phyloP scores from a whole-genome alignment of 2,888 invertebrate genomes.

The Eutolmus rufibarbis region DNA sequence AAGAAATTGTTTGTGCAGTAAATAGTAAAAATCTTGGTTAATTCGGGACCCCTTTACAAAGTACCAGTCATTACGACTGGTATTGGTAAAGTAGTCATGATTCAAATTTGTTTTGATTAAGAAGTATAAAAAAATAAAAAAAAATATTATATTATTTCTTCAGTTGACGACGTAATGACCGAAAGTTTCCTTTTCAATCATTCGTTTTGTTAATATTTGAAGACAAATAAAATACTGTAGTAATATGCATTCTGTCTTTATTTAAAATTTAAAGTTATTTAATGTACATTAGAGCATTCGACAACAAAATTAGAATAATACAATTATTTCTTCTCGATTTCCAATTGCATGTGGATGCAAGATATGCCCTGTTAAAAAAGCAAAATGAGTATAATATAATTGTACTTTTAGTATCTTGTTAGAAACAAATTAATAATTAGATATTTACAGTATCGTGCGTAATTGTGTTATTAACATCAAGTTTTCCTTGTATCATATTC shows the following conservation, averaged over 20 bases:
- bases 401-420: neutral
- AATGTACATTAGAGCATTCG: neutral
- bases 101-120: too few relatives aligned
- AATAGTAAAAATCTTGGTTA: too few relatives aligned
- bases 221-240: neutral
- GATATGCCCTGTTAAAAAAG: slow-evolving; percentile 56
- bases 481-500: slow-evolving; percentile 61
- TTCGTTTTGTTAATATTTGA: too few relatives aligned
- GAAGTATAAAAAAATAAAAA: too few relatives aligned
- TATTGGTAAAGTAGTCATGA: too few relatives aligned
- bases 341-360: slow-evolving; percentile 57
- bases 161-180: too few relatives aligned
- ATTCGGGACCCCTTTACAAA: too few relatives aligned
- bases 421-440: slow-evolving; percentile 26
- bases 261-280: neutral
- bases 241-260: neutral
- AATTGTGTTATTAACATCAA: slow-evolving; percentile 58
- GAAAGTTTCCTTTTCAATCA: too few relatives aligned
- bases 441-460: slow-evolving; percentile 62
- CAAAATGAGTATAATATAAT: too few relatives aligned
- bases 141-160: too few relatives aligned
- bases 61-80: too few relatives aligned
- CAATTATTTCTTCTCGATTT: slow-evolving; percentile 53
- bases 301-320: neutral
- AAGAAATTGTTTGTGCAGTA: too few relatives aligned